Base-by-base conservation (phyloP, 2,888 invertebrate species). In the Microctonus aethiopoides region DNA sequence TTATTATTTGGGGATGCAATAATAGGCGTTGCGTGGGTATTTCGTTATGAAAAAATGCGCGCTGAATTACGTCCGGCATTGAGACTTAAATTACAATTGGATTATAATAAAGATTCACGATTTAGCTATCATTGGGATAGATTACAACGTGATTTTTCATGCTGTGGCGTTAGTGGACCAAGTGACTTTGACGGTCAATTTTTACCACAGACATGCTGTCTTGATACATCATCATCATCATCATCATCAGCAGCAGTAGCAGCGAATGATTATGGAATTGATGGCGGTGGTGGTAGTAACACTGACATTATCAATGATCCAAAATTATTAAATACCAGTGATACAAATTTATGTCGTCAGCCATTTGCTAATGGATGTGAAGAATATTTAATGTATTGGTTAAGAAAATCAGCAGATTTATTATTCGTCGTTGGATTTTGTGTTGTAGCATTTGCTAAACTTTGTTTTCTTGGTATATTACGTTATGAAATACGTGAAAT, bases 391-490 rank as follows among this genome's bases (percentile, higher is more conserved):
- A 88, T 92, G 70, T 88, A 90, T 76, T 95, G 95, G 92, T 88
- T 95, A 62, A 89, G 92, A 77, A 90, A 92, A 83, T 94, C 94
- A 56, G 94, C 95, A 63, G 94, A 95, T 84, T 89, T 94, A 72
- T 89, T 95, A 69, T 94, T 94, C 83, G 92, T 94, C 71, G 87
- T 95, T 79, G 95, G 95, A 70, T 95, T 94, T 87, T 95, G 95
- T 88, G 95, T 95, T 75, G 93, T 95, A 80, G 94, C 95, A 80
- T 95, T 95, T 88, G 90, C 95, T 79, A 95, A 95, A 88, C 89
- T 95, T 87, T 94, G 95, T 89, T 95, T 95, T 90, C 91, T 95
- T 76, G 95, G 94, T 73, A 94, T 95, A 79, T 89, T 95, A 79
- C 91, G 94, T 72, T 69, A 94, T 88, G 95, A 95, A 89, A 95